Percentiles rank a stretch among this genome's conserved stretches.
These are phyloP conservation scores for Torymus tubicola DNA, from an alignment of 2,888 invertebrate genomes.

Conservation along the genomic window DNA sequence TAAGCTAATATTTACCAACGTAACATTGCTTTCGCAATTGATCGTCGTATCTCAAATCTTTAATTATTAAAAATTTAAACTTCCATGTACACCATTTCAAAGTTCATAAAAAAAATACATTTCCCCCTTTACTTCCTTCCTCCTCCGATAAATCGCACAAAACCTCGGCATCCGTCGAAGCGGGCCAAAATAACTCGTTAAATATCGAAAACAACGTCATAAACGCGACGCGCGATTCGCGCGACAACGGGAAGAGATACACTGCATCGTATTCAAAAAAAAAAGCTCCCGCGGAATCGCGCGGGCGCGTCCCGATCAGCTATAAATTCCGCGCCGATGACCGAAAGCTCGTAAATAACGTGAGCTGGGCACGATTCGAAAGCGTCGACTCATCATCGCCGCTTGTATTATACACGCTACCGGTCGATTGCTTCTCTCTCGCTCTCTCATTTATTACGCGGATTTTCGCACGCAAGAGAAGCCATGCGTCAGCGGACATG, in stretches of 20 bases:
- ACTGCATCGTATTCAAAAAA: neutral
- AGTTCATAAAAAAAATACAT: neutral
- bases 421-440: conserved; percentile 14
- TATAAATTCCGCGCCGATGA: conserved; percentile 31
- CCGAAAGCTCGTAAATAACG: conserved; percentile 44
- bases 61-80: no score
- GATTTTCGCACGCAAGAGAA: conserved; percentile 23
- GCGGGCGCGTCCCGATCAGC: neutral
- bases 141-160: neutral
- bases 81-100: no score
- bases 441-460: conserved; percentile 34
- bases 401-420: conserved; percentile 25
- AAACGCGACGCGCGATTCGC: neutral
- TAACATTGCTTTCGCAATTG: no score
- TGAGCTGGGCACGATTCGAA: conserved; percentile 19
- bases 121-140: neutral
- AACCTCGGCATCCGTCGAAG: neutral
- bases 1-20: no score
- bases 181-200: conserved; percentile 23
- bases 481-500: conserved; percentile 34
- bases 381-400: conserved; percentile 49
- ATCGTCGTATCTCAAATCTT: no score
- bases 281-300: neutral
- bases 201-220: conserved; percentile 24
- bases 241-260: neutral